Percentiles rank a stretch among this genome's conserved stretches.
phyloP scores from a whole-genome alignment of 2,797 vertebrate genomes.

The Tokudaia tokunoshimensis region DNA sequence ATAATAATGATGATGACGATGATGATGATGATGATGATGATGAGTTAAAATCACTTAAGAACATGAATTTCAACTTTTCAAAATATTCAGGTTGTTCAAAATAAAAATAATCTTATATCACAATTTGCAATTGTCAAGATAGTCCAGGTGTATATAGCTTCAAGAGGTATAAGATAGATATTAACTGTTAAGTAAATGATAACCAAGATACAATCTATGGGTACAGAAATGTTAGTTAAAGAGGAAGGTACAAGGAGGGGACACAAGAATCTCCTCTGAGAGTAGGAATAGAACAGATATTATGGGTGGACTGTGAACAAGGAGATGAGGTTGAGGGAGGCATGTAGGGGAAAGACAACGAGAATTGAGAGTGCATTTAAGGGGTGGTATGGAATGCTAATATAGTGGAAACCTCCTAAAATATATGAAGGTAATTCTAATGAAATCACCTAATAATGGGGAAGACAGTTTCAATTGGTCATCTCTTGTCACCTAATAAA shows the following conservation, averaged over 20 bases:
- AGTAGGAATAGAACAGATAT: no score
- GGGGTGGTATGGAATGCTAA: no score
- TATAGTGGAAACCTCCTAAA: neutral
- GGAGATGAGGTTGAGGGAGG: neutral
- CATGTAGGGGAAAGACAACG: neutral
- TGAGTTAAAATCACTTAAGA: constrained; percentile 23
- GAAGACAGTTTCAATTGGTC: neutral
- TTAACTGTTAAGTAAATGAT: neutral
- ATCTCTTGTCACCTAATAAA: neutral
- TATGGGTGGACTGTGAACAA: neutral
- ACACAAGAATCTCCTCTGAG: neutral
- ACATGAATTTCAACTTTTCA: neutral
- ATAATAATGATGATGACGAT: no score
- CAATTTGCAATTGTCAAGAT: neutral
- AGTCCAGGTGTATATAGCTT: neutral
- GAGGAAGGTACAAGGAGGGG: neutral
- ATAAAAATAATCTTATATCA: neutral
- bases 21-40: neutral
- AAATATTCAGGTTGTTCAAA: neutral
- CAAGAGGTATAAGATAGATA: neutral
- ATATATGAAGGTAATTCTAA: neutral
- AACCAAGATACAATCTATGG: neutral
- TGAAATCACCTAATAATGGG: neutral
- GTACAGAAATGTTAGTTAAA: no score
- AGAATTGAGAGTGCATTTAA: neutral